These are phyloP conservation scores for Maconellicoccus hirsutus DNA, from an alignment of 1,140 invertebrate genomes.

Conservation along the genomic window DNA sequence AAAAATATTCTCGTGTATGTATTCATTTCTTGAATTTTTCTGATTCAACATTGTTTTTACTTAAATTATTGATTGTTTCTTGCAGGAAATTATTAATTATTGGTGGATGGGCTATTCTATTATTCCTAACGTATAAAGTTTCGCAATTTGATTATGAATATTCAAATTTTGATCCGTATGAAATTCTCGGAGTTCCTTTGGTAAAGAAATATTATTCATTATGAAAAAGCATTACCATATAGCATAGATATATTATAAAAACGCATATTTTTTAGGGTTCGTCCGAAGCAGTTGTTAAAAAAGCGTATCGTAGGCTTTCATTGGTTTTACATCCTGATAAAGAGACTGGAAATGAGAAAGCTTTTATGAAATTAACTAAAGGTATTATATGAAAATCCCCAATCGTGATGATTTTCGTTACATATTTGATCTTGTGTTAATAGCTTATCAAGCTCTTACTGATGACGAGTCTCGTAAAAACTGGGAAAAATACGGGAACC, in stretches of 20 bases:
- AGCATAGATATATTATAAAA: neutral
- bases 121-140: slow-evolving; percentile 86
- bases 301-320: slow-evolving; percentile 86
- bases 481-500: slow-evolving; percentile 99
- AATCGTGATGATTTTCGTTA: neutral
- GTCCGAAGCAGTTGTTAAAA: slow-evolving; percentile 80
- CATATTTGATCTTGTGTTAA: slow-evolving; percentile 28
- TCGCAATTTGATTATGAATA: slow-evolving; percentile 96
- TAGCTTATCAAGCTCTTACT: slow-evolving; percentile 67
- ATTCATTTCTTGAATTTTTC: neutral
- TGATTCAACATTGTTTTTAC: slow-evolving; percentile 11
- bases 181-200: slow-evolving; percentile 80
- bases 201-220: slow-evolving; percentile 39
- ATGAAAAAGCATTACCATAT: neutral
- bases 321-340: slow-evolving; percentile 95
- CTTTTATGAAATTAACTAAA: slow-evolving; percentile 96
- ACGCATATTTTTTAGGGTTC: slow-evolving; percentile 51
- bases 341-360: slow-evolving; percentile 90
- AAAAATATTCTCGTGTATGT: slow-evolving; percentile 49
- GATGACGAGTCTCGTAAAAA: slow-evolving; percentile 94
- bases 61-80: slow-evolving; percentile 25
- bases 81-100: slow-evolving; percentile 56
- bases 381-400: slow-evolving; percentile 46
- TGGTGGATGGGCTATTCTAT: slow-evolving; percentile 76
- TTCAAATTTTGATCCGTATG: slow-evolving; percentile 97